Conservation (phyloP, 2,113 vertebrate genomes). For the Piaya cayana region DNA sequence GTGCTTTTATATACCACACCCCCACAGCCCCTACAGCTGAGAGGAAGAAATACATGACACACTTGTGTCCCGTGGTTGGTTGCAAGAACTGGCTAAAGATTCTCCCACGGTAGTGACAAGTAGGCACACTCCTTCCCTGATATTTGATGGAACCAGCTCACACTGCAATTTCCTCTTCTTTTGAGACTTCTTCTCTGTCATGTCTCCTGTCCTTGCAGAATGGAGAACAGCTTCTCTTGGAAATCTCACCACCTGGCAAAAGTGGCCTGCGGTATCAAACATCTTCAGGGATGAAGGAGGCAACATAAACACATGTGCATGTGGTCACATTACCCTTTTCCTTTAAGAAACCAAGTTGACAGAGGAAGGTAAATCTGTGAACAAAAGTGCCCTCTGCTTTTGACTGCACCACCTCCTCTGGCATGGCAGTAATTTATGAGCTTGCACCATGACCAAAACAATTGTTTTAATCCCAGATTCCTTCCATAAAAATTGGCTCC, state of each 20-base stretch:
- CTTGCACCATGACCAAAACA: background rate
- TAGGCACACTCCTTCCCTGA: fast-evolving
- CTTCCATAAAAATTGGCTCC: background rate
- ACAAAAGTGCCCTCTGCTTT: background rate
- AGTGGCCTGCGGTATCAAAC: background rate
- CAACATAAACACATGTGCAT: fast-evolving
- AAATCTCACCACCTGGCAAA: background rate
- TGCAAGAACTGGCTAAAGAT: background rate
- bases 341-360: background rate
- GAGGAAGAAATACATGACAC: background rate
- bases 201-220: background rate
- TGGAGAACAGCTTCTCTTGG: background rate
- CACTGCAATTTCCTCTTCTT: background rate
- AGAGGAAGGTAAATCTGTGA: background rate
- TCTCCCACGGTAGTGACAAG: background rate
- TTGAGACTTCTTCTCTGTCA: background rate
- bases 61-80: fast-evolving
- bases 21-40: background rate
- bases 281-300: background rate
- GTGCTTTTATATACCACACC: background rate
- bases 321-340: background rate
- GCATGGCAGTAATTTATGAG: background rate
- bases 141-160: background rate
- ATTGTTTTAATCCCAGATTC: background rate
- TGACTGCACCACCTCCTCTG: background rate